A percentile compares a stretch with the other conserved stretches of the same genome.
Evolutionary conservation across 2,113 vertebrate species (phyloP).

Genomic region (Xenopus tropicalis): UCB_Xtro_10.0 CM004448.2:21287001-21287500

Average conservation of each 20-base stretch:
- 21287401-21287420: conserved; percentile 37
- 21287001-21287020: background rate
- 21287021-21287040: background rate
- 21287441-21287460: conserved; percentile 37
- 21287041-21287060: background rate
- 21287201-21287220: conserved; percentile 36
- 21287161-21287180: conserved; percentile 23
- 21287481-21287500: conserved; percentile 30
- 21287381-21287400: conserved; percentile 41
- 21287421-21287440: conserved; percentile 31
- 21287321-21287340: conserved; percentile 40
- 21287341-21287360: conserved; percentile 32
- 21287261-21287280: conserved; percentile 30
- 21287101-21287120: conserved; percentile 5
- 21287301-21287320: conserved; percentile 25
- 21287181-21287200: conserved; percentile 34
- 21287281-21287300: conserved; percentile 37
- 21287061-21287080: background rate
- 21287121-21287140: background rate
- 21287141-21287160: conserved; percentile 18
- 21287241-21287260: conserved; percentile 41
- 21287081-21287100: background rate
- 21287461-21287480: conserved; percentile 24
- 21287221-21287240: conserved; percentile 36
- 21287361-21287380: conserved; percentile 37